Base-by-base conservation (phyloP, 2,113 vertebrate genomes). In the Paradisaea rubra region DNA sequence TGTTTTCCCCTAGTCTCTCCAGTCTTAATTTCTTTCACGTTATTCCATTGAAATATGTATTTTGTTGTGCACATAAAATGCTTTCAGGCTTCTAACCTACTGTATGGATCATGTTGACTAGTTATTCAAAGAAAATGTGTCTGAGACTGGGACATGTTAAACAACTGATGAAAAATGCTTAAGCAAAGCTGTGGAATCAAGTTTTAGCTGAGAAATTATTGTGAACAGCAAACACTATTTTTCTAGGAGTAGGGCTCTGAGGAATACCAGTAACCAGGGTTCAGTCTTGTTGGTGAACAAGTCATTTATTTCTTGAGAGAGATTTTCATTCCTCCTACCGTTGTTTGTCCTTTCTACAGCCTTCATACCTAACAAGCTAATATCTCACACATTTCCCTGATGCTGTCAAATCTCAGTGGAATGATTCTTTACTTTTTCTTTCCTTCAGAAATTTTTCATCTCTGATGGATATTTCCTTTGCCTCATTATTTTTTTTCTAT, bases 81-180 rank as follows among this genome's bases (percentile, higher is more conserved):
- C 15, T 90, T 80, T 68, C 78, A 85, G 19, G 23, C 89, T 87
- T 89, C 24, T 35, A 52, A 27, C 57, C 31, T 56, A 22, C 33
- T 77, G 4, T 54, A 77, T 74, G 56, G 33, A 71, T 83, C 22
- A 44, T 37, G 21, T 69, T 73, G 47, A 83, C 20, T 80, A 64
- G 27, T 53, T 88, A 83, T 88, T 71, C 71, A 64, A 90, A 83
- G 20, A 90, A 91, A 93, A 74, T 27, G 13, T 4, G 2, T 19
- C 41, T 91, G 74, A 93, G 61, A 44, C 23, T 71, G n/a, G 13
- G 15, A 83, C 10, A 81, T 68, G 71, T 70, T 94, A 95, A 95
- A 92, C 23, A 77, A 95, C 79, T 68, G 22, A 88, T 91, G 93
- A 89, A 71, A 84, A 95, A 85, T 94, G 39, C 12, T 85, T 72